Evolutionary conservation across 2,113 vertebrate species (phyloP), one percentile per base, ranked within the genome.

Genomic region (Strix aluco): DNA sequence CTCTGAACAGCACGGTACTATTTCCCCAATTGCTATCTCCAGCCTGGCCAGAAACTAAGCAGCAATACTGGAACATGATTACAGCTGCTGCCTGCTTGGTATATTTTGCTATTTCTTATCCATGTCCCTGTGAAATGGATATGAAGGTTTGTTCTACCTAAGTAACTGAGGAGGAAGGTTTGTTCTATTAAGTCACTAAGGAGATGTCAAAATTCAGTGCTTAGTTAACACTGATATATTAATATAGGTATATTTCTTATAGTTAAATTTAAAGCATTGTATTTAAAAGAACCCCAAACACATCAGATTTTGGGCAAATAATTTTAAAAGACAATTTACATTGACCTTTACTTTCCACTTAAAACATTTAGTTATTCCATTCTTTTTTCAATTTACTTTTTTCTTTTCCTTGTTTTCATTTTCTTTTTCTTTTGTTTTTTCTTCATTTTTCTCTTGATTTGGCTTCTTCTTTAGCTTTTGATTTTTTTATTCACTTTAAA

Each of bases 221-320:
- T 66, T 27, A 9, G 13, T 57, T 36, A 65, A 55, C 4, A 67
- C 7, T 21, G n/a, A 26, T 38, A 5, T 25, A 21, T 44, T 75
- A 40, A 52, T 47, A 34, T 0, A 1, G 4, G 1, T 20, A 27
- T 49, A 59, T n/a, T 42, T 8, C 3, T 69, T 32, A 29, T 1
- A 72, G 34, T 16, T 36, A 47, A 25, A 70, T 47, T 51, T 69
- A 67, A 79, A 71, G 1, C 2, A 61, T 3, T 26, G 4, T 3
- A 7, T 65, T 44, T 3, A n/a, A 58, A 94, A n/a, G 11, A 25
- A 0, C 0, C 11, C 2, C 5, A 18, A 25, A 6, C 6, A 40
- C 20, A 46, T 12, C 7, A 65, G 9, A 32, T 49, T 86, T 62
- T 3, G 0, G 34, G 13, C 1, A 88, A 79, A 66, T 59, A 71